Conservation (phyloP, 1,140 invertebrate genomes). For the Tetramorium parvispinum region DNA sequence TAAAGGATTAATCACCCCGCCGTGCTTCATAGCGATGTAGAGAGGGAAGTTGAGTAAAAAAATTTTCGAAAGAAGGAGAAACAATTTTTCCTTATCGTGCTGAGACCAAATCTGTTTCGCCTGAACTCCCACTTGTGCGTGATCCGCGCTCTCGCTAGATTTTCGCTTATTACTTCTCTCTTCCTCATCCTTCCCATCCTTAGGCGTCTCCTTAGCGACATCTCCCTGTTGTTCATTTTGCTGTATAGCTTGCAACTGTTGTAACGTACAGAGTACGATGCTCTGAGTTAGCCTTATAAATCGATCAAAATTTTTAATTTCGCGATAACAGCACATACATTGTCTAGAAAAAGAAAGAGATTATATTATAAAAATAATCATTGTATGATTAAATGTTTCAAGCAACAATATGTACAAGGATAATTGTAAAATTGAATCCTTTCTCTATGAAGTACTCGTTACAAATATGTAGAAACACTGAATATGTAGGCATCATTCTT, state of each 20-base stretch:
- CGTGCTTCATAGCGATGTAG: conserved; percentile 96
- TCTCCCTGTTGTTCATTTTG: conserved; percentile 86
- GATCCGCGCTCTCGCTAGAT: conserved; percentile 63
- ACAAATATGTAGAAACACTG: neutral
- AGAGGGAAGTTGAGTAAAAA: conserved; percentile 96
- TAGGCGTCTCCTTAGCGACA: conserved; percentile 77
- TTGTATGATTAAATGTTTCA: neutral
- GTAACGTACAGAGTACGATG: conserved; percentile 90
- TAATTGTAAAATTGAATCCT: neutral
- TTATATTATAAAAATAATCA: conserved; percentile 20
- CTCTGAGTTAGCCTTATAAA: conserved; percentile 95
- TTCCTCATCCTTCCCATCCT: conserved; percentile 75
- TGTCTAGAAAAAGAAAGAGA: conserved; percentile 87
- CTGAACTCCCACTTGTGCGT: conserved; percentile 61
- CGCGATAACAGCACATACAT: conserved; percentile 96
- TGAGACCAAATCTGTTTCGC: conserved; percentile 87
- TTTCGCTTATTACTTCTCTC: conserved; percentile 74
- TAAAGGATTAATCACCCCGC: conserved; percentile 82
- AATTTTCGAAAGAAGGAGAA: conserved; percentile 92
- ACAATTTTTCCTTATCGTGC: conserved; percentile 91
- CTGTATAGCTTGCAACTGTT: conserved; percentile 90
- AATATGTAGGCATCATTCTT: neutral
- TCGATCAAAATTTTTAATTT: conserved; percentile 95
- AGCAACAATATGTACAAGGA: neutral
- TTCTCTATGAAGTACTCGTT: neutral